Percentiles rank a stretch among this genome's conserved stretches.
Evolutionary conservation across 2,888 invertebrate genomes (phyloP).

Genomic region (Cheiracanthium punctorium): DNA sequence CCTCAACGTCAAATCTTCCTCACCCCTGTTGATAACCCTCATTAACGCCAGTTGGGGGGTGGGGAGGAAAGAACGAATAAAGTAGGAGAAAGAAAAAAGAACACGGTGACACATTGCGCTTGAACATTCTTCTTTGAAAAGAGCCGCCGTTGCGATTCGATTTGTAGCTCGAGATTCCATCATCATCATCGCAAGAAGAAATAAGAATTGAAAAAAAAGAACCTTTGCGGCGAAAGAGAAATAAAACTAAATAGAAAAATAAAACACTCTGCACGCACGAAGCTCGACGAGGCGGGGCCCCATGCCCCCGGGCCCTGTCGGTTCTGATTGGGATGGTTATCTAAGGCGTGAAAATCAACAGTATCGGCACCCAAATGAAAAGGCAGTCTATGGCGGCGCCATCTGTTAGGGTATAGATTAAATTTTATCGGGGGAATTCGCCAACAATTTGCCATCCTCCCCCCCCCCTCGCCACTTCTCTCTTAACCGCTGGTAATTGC

Average conservation of each 20-base stretch:
- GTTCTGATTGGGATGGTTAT: constrained; percentile 71
- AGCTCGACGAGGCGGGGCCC: constrained; percentile 50
- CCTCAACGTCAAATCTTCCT: constrained; percentile 21
- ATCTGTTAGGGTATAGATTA: constrained; percentile 70
- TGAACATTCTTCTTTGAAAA: neutral
- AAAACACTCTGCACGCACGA: neutral
- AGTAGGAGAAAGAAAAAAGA: neutral
- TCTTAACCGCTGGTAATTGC: constrained; percentile 9
- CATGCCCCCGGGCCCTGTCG: constrained; percentile 41
- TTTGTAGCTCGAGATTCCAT: constrained; percentile 15
- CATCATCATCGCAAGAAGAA: neutral
- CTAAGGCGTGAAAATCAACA: constrained; percentile 72
- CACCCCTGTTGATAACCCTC: constrained; percentile 2
- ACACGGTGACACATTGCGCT: constrained; percentile 11
- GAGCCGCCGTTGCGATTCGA: constrained; percentile 1
- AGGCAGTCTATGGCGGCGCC: constrained; percentile 69
- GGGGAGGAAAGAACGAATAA: constrained; percentile 10
- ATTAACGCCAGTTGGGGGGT: neutral
- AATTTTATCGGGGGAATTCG: constrained; percentile 63
- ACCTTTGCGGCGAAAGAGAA: neutral
- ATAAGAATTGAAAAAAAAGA: neutral
- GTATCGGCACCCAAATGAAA: constrained; percentile 71
- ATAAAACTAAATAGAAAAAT: neutral
- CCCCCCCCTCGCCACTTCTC: constrained; percentile 16
- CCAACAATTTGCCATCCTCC: constrained; percentile 21